phyloP scores from a whole-genome alignment of 2,113 vertebrate genomes.

The Haplotaxodon microlepis region DNA sequence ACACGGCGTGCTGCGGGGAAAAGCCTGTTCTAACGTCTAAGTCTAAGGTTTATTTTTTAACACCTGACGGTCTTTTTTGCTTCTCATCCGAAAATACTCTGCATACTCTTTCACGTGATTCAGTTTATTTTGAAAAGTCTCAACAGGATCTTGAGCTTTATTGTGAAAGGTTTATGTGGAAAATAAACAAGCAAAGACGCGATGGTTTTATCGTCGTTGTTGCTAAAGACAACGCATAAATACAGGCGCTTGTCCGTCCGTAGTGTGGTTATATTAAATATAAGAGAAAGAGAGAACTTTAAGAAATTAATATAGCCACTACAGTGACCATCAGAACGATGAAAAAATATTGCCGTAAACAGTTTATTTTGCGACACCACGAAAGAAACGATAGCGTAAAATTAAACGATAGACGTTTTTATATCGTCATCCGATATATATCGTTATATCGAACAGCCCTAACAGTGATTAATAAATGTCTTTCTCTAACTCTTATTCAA shows the following conservation, averaged over 20 bases:
- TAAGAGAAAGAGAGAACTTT: background rate
- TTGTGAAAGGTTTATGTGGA: background rate
- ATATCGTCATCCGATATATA: background rate
- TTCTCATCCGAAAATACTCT: background rate
- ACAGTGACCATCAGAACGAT: background rate
- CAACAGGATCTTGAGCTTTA: background rate
- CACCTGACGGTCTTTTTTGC: background rate
- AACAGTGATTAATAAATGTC: background rate
- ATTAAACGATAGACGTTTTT: background rate
- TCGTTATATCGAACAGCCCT: background rate
- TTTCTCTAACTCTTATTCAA: background rate
- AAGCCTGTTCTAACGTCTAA: background rate
- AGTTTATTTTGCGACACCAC: background rate
- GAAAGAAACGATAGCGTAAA: fast-evolving
- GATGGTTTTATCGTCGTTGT: background rate
- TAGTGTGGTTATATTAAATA: background rate
- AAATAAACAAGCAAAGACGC: background rate
- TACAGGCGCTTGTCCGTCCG: fast-evolving
- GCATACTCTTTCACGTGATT: background rate
- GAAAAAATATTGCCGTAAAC: background rate
- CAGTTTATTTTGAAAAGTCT: background rate
- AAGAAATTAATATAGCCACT: background rate
- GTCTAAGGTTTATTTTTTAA: background rate
- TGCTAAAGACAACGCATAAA: background rate
- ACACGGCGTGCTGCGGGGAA: fast-evolving